These are phyloP conservation scores for Drosophila heteroneura DNA, from an alignment of 2,888 invertebrate genomes.

Conservation along the genomic window DNA sequence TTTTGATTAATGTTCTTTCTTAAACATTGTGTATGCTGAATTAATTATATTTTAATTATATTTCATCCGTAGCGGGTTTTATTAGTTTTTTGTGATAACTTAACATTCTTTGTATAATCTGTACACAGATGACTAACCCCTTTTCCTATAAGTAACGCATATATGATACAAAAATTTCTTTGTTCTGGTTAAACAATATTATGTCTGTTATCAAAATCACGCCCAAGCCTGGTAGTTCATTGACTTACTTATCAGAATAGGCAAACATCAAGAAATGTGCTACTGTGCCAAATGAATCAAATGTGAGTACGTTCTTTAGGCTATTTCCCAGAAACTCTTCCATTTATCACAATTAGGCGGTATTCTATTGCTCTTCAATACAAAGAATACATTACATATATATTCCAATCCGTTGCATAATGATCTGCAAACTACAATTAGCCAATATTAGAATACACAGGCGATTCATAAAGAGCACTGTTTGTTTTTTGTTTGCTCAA, in stretches of 20 bases:
- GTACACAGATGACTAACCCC: background rate
- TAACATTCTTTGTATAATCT: background rate
- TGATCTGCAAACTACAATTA: background rate
- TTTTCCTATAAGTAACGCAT: background rate
- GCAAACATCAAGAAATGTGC: background rate
- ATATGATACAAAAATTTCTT: background rate
- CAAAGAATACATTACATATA: background rate
- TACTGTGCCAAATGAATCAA: background rate
- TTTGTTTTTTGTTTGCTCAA: constrained; percentile 4
- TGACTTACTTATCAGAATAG: background rate
- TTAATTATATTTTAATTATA: background rate
- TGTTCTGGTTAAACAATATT: background rate
- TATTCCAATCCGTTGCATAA: background rate
- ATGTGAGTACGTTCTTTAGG: background rate
- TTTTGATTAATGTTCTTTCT: background rate
- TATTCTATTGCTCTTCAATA: background rate
- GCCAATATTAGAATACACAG: background rate
- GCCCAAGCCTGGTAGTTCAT: background rate
- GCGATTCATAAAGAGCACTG: background rate
- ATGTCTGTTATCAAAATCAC: background rate
- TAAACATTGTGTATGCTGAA: background rate
- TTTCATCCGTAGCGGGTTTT: background rate
- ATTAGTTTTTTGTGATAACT: background rate
- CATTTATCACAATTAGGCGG: background rate
- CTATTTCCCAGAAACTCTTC: background rate